Evolutionary conservation across 2,113 vertebrate genomes (phyloP), one percentile per base, ranked within the genome.

Genomic region (Lamprotornis superbus): DNA sequence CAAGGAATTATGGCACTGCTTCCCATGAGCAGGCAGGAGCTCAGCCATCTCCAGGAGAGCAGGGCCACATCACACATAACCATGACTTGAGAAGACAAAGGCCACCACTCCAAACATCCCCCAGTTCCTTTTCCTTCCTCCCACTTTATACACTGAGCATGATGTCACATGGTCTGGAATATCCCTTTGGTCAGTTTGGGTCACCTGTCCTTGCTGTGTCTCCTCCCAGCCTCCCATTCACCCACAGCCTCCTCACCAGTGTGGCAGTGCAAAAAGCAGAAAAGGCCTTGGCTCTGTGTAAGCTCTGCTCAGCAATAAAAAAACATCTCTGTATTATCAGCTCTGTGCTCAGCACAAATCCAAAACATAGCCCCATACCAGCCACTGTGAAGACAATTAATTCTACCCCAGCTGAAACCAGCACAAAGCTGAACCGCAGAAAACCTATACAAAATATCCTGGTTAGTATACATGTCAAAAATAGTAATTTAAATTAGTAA

Each of bases 11-110:
- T 52, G 7, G 37, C 22, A 37, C 17, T 59, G 21, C 27, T 37
- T 5, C 27, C 37, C 33, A 37, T 27, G 53, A 4, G 33, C 61
- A 59, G 14, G 44, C 13, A 73, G 33, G 11, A 46, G 16, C 5
- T 68, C 53, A 37, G 21, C 5, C 11, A 33, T 18, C 27, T 22
- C 53, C 5, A 60, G 53, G 27, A 52, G 6, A 52, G 17, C 37
- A 52, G 37, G 63, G 18, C 7, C 4, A 5, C 17, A 23, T 37
- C 25, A 44, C 14, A 12, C 0, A 1, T 31, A 21, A 11, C 17
- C 1, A 9, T 50, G 31, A 35, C 44, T 37, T 31, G 16, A 21
- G 21, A 35, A 76, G 11, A 42, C 31, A 59, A 50, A 76, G 2
- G 8, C 10, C 25, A 42, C 5, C 13, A 42, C 31, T 21, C 14